Percentiles rank a stretch among this genome's conserved stretches.
Evolutionary conservation across 2,888 invertebrate genomes (phyloP).

Genomic region (Caenorhabditis afra): DNA sequence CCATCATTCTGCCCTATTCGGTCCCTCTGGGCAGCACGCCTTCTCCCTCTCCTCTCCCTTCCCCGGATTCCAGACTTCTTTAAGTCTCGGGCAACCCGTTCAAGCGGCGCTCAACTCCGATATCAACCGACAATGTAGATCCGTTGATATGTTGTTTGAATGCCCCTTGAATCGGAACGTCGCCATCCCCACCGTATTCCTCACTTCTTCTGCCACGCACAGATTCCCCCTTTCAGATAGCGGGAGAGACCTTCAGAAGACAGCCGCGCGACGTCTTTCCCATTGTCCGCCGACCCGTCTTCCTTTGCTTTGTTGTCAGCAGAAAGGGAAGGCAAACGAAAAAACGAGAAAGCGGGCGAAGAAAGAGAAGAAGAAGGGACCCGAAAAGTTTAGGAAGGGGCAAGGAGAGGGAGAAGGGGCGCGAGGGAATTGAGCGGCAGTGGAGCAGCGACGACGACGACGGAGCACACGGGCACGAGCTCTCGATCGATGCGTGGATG

Average conservation of each 20-base stretch:
- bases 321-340: too few relatives aligned
- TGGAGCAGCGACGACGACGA: background rate
- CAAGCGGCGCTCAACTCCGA: constrained; percentile 41
- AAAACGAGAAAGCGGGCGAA: background rate
- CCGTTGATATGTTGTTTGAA: constrained; percentile 55
- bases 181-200: background rate
- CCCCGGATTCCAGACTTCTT: background rate
- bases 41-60: background rate
- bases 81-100: constrained; percentile 9
- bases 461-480: background rate
- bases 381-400: background rate
- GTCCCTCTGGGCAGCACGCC: background rate
- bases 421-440: constrained; percentile 18
- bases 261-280: too few relatives aligned
- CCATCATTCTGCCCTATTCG: constrained; percentile 24
- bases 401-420: background rate
- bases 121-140: constrained; percentile 29
- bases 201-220: too few relatives aligned
- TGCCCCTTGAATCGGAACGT: constrained; percentile 41
- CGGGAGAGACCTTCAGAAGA: too few relatives aligned
- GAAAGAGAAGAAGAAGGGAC: constrained; percentile 3
- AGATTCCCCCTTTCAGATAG: too few relatives aligned
- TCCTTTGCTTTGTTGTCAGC: too few relatives aligned
- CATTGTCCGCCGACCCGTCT: too few relatives aligned
- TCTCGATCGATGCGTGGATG: constrained; percentile 25